These are phyloP conservation scores for Taphrorychus bicolor DNA, from an alignment of 2,888 invertebrate genomes.

Conservation along the genomic window DNA sequence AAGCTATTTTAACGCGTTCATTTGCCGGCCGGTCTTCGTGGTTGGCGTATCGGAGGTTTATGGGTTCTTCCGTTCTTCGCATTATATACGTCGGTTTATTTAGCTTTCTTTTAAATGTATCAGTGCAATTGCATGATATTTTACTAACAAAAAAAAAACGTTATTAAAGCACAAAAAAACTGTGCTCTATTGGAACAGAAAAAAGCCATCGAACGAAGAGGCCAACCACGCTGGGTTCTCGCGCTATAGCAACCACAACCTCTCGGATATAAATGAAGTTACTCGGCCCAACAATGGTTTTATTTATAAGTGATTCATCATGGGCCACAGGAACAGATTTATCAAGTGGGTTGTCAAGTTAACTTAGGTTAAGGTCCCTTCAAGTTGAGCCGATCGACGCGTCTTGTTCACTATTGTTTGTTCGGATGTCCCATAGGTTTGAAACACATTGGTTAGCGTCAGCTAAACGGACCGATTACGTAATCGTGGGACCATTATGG, in stretches of 20 bases:
- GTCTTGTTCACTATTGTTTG: conserved; percentile 36
- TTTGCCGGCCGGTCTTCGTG: conserved; percentile 7
- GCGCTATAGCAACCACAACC: conserved; percentile 1
- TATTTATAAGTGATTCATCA: conserved; percentile 52
- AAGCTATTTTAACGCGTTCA: conserved; percentile 22
- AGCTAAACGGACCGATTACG: conserved; percentile 25
- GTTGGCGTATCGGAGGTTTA: neutral
- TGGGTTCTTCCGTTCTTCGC: neutral
- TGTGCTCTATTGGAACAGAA: conserved; percentile 1
- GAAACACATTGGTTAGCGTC: conserved; percentile 26
- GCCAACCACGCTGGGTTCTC: neutral
- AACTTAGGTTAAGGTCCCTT: conserved; percentile 47
- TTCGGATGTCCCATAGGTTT: conserved; percentile 26
- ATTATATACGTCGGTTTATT: neutral
- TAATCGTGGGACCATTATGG: no score
- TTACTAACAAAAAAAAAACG: no score
- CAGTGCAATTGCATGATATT: no score
- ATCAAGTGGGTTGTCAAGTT: conserved; percentile 49
- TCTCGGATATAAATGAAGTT: conserved; percentile 44
- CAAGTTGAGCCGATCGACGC: conserved; percentile 37
- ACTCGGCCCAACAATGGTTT: conserved; percentile 48
- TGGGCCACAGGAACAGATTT: conserved; percentile 48
- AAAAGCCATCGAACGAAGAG: conserved; percentile 1
- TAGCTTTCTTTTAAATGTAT: neutral
- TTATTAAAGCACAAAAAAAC: no score